These are phyloP conservation scores for Copsychus sechellarum DNA, from an alignment of 2,113 vertebrate genomes.

Conservation along the genomic window DNA sequence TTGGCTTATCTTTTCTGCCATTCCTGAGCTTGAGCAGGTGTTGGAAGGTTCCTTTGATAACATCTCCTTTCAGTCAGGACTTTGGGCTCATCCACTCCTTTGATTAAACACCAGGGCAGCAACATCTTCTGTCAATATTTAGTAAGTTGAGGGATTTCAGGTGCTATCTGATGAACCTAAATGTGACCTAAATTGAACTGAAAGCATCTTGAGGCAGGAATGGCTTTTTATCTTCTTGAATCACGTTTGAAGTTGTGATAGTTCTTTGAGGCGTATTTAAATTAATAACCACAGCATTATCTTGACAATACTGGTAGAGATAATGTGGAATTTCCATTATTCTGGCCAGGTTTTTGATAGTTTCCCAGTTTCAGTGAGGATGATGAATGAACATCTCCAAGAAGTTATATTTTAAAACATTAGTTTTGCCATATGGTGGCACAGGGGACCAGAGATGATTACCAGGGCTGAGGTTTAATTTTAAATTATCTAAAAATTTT, in stretches of 20 bases:
- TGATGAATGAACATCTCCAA: constrained; percentile 22
- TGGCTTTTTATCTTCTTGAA: constrained; percentile 55
- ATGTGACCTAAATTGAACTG: constrained; percentile 40
- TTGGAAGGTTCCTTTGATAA: constrained; percentile 13
- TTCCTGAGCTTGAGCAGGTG: not conserved
- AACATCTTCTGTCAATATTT: constrained; percentile 14
- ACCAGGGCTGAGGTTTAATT: constrained; percentile 42
- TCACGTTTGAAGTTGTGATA: constrained; percentile 24
- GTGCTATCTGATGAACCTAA: not conserved
- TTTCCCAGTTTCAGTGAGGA: not conserved
- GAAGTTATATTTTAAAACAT: constrained; percentile 35
- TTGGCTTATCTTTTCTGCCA: not conserved
- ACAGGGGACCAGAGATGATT: constrained; percentile 34
- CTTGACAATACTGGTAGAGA: constrained; percentile 24
- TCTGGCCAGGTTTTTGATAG: constrained; percentile 19
- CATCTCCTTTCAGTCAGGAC: not conserved
- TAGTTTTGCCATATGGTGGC: constrained; percentile 42
- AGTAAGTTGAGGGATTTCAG: constrained; percentile 9
- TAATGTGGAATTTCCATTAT: constrained; percentile 37
- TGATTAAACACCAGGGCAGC: constrained; percentile 1
- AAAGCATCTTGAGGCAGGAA: constrained; percentile 31
- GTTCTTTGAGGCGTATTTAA: constrained; percentile 46
- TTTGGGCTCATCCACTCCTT: not conserved
- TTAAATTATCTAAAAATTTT: constrained; percentile 29
- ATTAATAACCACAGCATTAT: constrained; percentile 57